A percentile compares a stretch with the other conserved stretches of the same genome.
Evolutionary conservation across 1,140 invertebrate species (phyloP).

Genomic region (Aphis gossypii): DNA sequence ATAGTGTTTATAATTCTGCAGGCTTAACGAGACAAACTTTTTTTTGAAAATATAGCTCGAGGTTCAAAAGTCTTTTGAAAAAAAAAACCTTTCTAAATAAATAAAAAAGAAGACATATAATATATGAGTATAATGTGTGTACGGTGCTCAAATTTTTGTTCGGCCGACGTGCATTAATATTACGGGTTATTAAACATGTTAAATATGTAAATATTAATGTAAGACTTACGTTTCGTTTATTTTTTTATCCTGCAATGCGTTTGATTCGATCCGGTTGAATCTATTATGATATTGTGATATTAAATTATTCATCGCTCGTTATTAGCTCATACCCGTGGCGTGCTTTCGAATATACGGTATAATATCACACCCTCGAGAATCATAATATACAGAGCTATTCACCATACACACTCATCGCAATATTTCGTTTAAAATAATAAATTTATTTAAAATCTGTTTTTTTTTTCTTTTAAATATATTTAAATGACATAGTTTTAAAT

Average conservation of each 20-base stretch:
- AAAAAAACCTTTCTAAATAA: background rate
- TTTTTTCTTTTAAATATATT: background rate
- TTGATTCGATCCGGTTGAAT: background rate
- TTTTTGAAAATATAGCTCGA: background rate
- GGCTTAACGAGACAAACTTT: background rate
- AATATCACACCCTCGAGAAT: background rate
- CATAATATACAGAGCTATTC: background rate
- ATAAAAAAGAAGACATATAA: background rate
- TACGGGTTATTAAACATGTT: slow-evolving; percentile 10
- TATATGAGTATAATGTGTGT: background rate
- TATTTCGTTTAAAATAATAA: background rate
- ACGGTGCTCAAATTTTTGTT: background rate
- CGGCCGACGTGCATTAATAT: background rate
- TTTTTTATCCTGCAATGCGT: background rate
- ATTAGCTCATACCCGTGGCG: background rate
- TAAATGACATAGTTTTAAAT: background rate
- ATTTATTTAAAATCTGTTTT: no score
- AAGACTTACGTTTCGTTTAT: background rate
- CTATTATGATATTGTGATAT: background rate
- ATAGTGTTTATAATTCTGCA: background rate
- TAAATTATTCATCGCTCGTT: background rate
- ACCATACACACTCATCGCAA: background rate
- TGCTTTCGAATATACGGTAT: no score
- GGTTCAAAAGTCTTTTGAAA: background rate
- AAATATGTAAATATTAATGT: slow-evolving; percentile 20